These are phyloP conservation scores for Dryomyza anilis DNA, from an alignment of 2,888 invertebrate species.

Conservation along the genomic window DNA sequence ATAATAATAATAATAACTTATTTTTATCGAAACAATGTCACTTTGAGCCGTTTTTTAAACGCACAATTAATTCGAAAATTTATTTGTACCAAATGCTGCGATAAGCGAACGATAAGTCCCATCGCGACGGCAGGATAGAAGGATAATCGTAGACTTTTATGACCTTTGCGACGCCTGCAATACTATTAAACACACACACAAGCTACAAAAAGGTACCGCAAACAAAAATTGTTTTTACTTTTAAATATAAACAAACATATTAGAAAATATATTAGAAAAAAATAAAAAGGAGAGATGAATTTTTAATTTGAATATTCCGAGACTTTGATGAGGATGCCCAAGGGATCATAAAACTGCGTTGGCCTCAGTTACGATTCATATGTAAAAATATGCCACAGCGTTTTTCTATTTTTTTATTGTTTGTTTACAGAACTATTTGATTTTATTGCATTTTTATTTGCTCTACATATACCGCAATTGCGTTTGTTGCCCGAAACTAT, in stretches of 20 bases:
- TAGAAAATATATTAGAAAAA: background rate
- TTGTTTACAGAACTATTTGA: conserved; percentile 1
- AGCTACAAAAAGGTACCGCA: too few relatives aligned
- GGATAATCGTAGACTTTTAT: background rate
- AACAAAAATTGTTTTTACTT: too few relatives aligned
- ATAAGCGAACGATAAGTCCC: background rate
- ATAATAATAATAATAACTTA: too few relatives aligned
- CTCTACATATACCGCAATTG: background rate
- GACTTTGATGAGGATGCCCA: background rate
- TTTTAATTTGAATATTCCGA: background rate
- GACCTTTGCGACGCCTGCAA: conserved; percentile 6
- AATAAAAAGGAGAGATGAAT: background rate
- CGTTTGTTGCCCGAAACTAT: background rate
- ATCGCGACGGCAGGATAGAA: background rate
- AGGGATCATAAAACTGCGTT: too few relatives aligned
- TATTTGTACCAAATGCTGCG: background rate
- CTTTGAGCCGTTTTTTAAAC: background rate
- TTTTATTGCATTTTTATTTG: conserved; percentile 13
- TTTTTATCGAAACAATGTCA: too few relatives aligned
- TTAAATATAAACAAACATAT: background rate
- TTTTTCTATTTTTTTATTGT: background rate
- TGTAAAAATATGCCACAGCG: too few relatives aligned
- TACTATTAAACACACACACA: background rate
- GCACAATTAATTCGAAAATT: conserved; percentile 15
- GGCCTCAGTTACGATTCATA: too few relatives aligned